A percentile compares a stretch with the other conserved stretches of the same genome.
phyloP scores from a whole-genome alignment of 2,797 vertebrate genomes.

The Apodemus agrarius region DNA sequence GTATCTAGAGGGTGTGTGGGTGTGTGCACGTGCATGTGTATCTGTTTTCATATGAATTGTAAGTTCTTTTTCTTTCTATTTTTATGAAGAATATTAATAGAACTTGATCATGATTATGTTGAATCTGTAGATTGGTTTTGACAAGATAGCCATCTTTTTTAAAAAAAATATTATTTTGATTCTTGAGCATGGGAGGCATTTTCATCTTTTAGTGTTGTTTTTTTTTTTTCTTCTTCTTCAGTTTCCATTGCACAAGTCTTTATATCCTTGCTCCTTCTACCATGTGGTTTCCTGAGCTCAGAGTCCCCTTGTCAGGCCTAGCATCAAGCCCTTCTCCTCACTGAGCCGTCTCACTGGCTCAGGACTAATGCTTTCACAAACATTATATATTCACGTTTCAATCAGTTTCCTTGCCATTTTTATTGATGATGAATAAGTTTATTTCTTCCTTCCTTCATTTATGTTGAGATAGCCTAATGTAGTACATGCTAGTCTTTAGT shows the following conservation, averaged over 20 bases:
- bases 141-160: background rate
- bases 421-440: background rate
- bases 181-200: background rate
- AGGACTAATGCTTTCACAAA: constrained; percentile 5
- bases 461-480: background rate
- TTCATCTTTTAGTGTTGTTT: background rate
- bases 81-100: background rate
- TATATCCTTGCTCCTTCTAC: background rate
- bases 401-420: background rate
- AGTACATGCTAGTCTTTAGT: too few relatives aligned
- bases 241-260: background rate
- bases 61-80: background rate
- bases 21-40: too few relatives aligned
- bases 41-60: background rate
- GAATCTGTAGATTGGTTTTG: background rate
- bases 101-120: background rate
- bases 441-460: background rate
- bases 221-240: too few relatives aligned
- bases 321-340: background rate
- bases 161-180: background rate
- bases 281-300: background rate
- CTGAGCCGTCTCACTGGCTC: background rate
- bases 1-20: background rate
- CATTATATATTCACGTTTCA: background rate
- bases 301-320: background rate